Conservation (phyloP, 2,113 vertebrate genomes). For the Gadus chalcogrammus region DNA sequence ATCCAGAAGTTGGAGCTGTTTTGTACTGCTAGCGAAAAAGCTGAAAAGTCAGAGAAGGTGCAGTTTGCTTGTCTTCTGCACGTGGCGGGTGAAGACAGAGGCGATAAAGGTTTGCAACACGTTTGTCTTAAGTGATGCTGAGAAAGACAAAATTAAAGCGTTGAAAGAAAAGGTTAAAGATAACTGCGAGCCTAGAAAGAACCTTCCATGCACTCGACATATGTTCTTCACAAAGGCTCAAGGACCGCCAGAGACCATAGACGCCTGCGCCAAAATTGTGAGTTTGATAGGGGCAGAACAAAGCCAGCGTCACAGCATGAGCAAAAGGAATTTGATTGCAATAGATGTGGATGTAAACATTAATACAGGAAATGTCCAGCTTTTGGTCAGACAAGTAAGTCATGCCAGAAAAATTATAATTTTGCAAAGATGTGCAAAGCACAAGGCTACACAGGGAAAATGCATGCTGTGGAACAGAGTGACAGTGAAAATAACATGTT, state of each 20-base stretch:
- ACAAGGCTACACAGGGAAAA: not conserved
- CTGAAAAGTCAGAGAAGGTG: conserved; percentile 14
- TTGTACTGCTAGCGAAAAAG: conserved; percentile 5
- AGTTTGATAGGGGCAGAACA: not conserved
- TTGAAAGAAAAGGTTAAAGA: conserved; percentile 13
- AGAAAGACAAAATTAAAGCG: conserved; percentile 1
- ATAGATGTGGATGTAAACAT: conserved; percentile 18
- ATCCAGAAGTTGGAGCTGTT: conserved; percentile 14
- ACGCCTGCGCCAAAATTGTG: conserved; percentile 15
- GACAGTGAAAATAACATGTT: not conserved
- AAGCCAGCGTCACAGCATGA: conserved; percentile 1
- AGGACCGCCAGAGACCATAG: conserved; percentile 3
- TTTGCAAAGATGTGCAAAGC: conserved; percentile 12
- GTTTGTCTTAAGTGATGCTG: not conserved
- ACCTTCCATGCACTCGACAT: not conserved
- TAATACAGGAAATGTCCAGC: conserved; percentile 7
- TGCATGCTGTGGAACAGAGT: not conserved
- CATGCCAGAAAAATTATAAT: conserved; percentile 9
- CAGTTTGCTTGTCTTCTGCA: too few species aligned
- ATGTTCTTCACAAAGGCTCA: not conserved
- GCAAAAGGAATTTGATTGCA: not conserved
- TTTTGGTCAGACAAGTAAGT: conserved; percentile 9
- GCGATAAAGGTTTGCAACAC: conserved; percentile 9
- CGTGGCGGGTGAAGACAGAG: conserved; percentile 1
- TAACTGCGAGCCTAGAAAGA: conserved; percentile 4